Evolutionary conservation across 2,888 invertebrate genomes (phyloP).

Genomic region (Drosophila greeni): DNA sequence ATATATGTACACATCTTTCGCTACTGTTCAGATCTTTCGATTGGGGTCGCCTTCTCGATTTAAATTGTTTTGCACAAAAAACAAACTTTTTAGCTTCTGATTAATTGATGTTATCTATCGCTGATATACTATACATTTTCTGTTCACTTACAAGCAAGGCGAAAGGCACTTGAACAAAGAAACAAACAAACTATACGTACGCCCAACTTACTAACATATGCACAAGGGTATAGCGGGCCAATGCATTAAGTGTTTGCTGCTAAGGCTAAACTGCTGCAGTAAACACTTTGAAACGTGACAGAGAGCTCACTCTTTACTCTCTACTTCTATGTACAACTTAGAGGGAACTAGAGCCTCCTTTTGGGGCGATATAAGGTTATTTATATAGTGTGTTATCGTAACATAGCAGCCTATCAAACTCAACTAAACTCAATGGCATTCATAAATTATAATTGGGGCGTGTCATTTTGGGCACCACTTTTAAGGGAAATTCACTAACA

Average conservation of each 20-base stretch:
- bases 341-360: slow-evolving; percentile 37
- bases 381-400: slow-evolving; percentile 28
- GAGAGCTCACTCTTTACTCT: slow-evolving; percentile 38
- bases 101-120: slow-evolving; percentile 33
- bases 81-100: slow-evolving; percentile 26
- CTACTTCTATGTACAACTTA: slow-evolving; percentile 41
- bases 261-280: slow-evolving; percentile 29
- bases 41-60: slow-evolving; percentile 4
- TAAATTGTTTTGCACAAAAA: slow-evolving; percentile 5
- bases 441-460: slow-evolving; percentile 21
- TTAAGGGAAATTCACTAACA: neutral
- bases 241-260: slow-evolving; percentile 22
- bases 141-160: slow-evolving; percentile 36
- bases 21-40: slow-evolving; percentile 59
- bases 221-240: slow-evolving; percentile 19
- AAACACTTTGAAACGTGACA: slow-evolving; percentile 34
- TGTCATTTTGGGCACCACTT: neutral
- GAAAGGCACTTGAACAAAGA: slow-evolving; percentile 66
- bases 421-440: slow-evolving; percentile 31
- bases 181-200: slow-evolving; percentile 50
- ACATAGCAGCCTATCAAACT: slow-evolving; percentile 54
- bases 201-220: slow-evolving; percentile 40
- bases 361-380: slow-evolving; percentile 31
- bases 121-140: slow-evolving; percentile 23
- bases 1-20: slow-evolving; percentile 31